Percentiles rank a stretch among this genome's conserved stretches.
Conservation (phyloP, 53 echinoderm and acorn worm species). For the Apostichopus leukothele region DNA sequence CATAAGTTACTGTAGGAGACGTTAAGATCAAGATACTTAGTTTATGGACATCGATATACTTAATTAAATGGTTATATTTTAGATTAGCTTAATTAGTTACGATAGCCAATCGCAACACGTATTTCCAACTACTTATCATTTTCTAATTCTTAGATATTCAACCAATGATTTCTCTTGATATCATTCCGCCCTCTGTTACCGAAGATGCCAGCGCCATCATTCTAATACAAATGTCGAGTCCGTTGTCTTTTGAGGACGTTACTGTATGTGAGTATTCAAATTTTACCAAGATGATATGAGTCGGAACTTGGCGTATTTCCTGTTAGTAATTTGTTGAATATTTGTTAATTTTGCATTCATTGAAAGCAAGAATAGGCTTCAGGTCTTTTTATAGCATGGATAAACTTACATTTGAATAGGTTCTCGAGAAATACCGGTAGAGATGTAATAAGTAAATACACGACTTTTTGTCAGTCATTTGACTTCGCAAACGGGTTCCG, state of each 20-base stretch:
- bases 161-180: neutral
- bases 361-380: neutral
- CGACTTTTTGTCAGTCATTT: neutral
- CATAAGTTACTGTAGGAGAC: too few relatives aligned
- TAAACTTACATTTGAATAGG: too few relatives aligned
- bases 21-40: too few relatives aligned
- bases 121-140: too few relatives aligned
- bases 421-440: neutral
- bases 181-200: neutral
- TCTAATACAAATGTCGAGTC: neutral
- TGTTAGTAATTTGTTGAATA: neutral
- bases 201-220: neutral
- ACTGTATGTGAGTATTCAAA: slow-evolving; percentile 10
- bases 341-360: neutral
- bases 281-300: neutral
- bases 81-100: too few relatives aligned
- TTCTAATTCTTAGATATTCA: too few relatives aligned
- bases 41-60: too few relatives aligned
- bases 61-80: too few relatives aligned
- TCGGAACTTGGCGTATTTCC: neutral
- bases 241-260: neutral
- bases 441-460: neutral
- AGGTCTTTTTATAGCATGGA: slow-evolving; percentile 7
- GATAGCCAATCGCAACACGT: too few relatives aligned
- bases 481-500: neutral